phyloP scores from a whole-genome alignment of 2,797 vertebrate species.

The Allobates femoralis region DNA sequence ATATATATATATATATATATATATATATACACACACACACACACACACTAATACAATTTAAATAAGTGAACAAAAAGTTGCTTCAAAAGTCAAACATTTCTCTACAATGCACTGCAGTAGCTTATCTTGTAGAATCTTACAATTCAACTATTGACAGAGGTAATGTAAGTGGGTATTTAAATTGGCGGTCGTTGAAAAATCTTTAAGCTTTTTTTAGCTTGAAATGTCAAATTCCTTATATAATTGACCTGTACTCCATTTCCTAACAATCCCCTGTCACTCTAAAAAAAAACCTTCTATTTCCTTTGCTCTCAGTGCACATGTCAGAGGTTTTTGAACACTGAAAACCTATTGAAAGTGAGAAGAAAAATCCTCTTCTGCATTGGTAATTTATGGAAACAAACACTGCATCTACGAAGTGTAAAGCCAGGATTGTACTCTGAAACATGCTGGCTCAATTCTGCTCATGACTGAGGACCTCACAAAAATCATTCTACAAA shows the following conservation, averaged over 20 bases:
- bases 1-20: no score
- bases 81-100: neutral
- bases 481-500: neutral
- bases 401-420: conserved; percentile 7
- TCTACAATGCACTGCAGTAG: conserved; percentile 1
- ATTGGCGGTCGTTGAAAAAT: conserved; percentile 28
- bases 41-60: no score
- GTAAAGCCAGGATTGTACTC: neutral
- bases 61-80: no score
- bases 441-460: neutral
- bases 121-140: conserved; percentile 1
- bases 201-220: conserved; percentile 21
- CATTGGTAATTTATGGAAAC: conserved; percentile 50
- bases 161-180: conserved; percentile 19
- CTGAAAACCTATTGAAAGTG: conserved; percentile 36
- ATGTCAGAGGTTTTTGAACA: conserved; percentile 41
- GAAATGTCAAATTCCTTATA: conserved; percentile 44
- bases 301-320: conserved; percentile 14
- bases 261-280: conserved; percentile 48
- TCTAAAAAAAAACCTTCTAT: conserved; percentile 7
- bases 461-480: neutral
- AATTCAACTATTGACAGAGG: conserved; percentile 17
- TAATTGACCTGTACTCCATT: conserved; percentile 46
- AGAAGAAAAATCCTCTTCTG: conserved; percentile 34
- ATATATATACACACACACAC: no score